phyloP scores from a whole-genome alignment of 2,888 invertebrate species.

The Hydrotaea diabolus region DNA sequence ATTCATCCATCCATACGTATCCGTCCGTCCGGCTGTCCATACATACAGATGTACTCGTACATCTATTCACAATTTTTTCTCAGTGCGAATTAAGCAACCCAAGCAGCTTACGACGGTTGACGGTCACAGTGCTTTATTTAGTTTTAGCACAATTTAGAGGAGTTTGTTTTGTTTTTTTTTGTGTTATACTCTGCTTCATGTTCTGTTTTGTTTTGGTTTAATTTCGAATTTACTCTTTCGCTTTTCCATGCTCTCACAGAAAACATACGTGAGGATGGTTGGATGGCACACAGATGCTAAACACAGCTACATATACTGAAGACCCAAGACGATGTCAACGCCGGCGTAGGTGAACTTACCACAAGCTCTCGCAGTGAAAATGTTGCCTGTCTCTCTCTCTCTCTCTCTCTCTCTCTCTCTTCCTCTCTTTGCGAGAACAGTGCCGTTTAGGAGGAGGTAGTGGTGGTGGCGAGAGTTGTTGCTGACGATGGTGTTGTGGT shows the following conservation, averaged over 20 bases:
- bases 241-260: slow-evolving; percentile 61
- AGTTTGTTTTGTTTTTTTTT: slow-evolving; percentile 59
- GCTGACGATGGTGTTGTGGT: slow-evolving; percentile 67
- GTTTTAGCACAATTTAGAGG: slow-evolving; percentile 59
- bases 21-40: slow-evolving; percentile 21
- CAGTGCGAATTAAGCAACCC: slow-evolving; percentile 50
- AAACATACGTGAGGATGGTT: slow-evolving; percentile 47
- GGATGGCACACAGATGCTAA: slow-evolving; percentile 45
- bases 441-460: slow-evolving; percentile 50
- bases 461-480: slow-evolving; percentile 39
- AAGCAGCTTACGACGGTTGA: slow-evolving; percentile 38
- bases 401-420: slow-evolving; percentile 44
- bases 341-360: slow-evolving; percentile 58
- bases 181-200: neutral
- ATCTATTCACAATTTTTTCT: slow-evolving; percentile 44
- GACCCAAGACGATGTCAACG: slow-evolving; percentile 42
- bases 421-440: slow-evolving; percentile 12
- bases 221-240: slow-evolving; percentile 63
- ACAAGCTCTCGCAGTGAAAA: slow-evolving; percentile 26
- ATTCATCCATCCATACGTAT: slow-evolving; percentile 51
- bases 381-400: slow-evolving; percentile 39
- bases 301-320: slow-evolving; percentile 40
- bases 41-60: slow-evolving; percentile 16
- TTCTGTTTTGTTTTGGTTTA: slow-evolving; percentile 51
- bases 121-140: slow-evolving; percentile 50